Conservation (phyloP, 1,140 invertebrate species). For the Trissolcus basalis region DNA sequence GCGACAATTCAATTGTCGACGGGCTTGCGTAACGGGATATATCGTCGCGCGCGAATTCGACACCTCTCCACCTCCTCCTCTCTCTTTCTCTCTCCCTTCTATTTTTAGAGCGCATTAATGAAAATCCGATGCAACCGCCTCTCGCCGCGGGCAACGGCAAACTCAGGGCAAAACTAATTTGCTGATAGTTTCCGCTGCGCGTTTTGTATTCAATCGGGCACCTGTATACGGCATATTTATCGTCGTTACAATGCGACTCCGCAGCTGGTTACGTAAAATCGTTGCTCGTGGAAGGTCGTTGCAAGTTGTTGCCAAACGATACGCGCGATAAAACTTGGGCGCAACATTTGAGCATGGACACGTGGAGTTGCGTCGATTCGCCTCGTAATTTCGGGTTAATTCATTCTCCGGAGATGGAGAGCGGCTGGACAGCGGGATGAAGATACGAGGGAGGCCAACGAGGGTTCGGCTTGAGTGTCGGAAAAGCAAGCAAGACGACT, state of each 20-base stretch:
- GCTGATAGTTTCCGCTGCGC: conserved; percentile 27
- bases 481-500: conserved; percentile 30
- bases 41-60: too few relatives aligned
- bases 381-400: conserved; percentile 51
- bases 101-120: conserved; percentile 27
- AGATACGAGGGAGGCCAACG: conserved; percentile 21
- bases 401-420: conserved; percentile 45
- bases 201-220: conserved; percentile 28
- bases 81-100: too few relatives aligned
- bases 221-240: conserved; percentile 19
- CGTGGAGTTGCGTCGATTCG: neutral
- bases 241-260: conserved; percentile 22
- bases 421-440: conserved; percentile 20
- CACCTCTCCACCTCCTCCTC: too few relatives aligned
- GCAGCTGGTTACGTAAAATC: conserved; percentile 48
- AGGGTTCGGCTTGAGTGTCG: conserved; percentile 25
- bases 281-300: conserved; percentile 38
- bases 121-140: conserved; percentile 20
- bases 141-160: neutral
- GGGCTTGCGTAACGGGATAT: too few relatives aligned
- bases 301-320: too few relatives aligned
- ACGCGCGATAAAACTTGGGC: too few relatives aligned
- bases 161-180: conserved; percentile 35
- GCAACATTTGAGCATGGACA: neutral
- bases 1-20: neutral